Evolutionary conservation across 2,888 invertebrate genomes (phyloP).

Genomic region (Sturmia bella): DNA sequence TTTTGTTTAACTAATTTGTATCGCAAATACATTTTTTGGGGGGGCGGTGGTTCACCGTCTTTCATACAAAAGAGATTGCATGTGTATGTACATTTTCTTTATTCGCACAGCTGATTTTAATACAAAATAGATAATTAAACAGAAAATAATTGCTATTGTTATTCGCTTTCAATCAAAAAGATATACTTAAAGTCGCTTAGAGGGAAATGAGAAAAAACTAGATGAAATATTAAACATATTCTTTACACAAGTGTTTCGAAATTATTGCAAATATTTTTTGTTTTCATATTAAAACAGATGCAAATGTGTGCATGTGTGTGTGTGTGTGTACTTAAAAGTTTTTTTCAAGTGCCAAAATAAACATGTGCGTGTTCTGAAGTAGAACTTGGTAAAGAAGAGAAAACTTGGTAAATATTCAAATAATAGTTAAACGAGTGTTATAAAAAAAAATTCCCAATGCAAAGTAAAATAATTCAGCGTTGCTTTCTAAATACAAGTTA

Average conservation of each 20-base stretch:
- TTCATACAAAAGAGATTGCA: no score
- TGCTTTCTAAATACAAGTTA: no score
- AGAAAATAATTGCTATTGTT: not conserved
- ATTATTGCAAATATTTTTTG: not conserved
- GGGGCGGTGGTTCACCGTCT: no score
- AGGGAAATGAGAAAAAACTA: constrained; percentile 1
- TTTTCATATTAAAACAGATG: constrained; percentile 12
- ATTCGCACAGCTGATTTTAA: constrained; percentile 33
- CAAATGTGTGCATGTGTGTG: no score
- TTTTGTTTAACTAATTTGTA: constrained; percentile 13
- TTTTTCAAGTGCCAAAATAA: no score
- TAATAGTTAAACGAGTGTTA: no score
- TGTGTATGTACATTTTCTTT: constrained; percentile 12
- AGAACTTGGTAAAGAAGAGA: no score
- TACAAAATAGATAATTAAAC: constrained; percentile 9
- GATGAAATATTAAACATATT: not conserved
- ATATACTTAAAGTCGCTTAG: not conserved
- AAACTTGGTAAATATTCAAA: no score
- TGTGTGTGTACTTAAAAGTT: not conserved
- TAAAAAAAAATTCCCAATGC: no score
- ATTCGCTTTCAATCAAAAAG: constrained; percentile 3
- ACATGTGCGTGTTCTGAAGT: no score
- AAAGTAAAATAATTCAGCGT: no score
- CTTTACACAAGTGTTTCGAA: constrained; percentile 4
- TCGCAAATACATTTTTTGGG: no score